Base-by-base conservation (phyloP, 2,113 vertebrate species). In the Caloenas nicobarica region DNA sequence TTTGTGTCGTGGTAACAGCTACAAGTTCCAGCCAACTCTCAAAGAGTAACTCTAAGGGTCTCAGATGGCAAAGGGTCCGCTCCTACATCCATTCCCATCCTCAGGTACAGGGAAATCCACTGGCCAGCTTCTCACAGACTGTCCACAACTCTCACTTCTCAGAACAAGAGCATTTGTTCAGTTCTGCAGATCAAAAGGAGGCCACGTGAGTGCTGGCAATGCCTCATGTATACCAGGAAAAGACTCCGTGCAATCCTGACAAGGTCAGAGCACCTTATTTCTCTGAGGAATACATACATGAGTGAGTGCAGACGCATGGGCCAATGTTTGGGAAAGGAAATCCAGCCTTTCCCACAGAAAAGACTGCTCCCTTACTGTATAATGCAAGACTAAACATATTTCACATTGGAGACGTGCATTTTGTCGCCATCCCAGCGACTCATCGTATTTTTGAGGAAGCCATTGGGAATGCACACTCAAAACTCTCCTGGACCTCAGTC, bases 41-140 rank as follows among this genome's bases (percentile, higher is more conserved):
- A 7, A 48, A 42, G 44, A 34, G 13, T n/a, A 23, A 8, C 16
- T 84, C 14, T 1, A 24, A 61, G 40, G 42, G 56, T 56, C 62
- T n/a, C 54, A 69, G 44, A 31, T 1, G 3, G 57, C 16, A 26
- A 82, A 60, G 33, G 36, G 77, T 4, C 6, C 0, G 0, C 53
- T 89, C 15, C 42, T 6, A 36, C n/a, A n/a, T 1, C 4, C 51
- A 56, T 33, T 24, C 36, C 19, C 16, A 23, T 8, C 23, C 53
- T 44, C 6, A 1, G 28, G 74, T 13, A 38, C 85, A 34, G 44
- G 34, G n/a, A 64, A 36, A 16, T 16, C 42, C 87, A 33, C 21
- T 0, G 23, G 28, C 5, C 1, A 0, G 31, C n/a, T 65, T 69
- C 64, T 58, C 68, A 57, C 11, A 46, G 36, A 23, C 38, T 10